Base-by-base conservation (phyloP, 2,797 vertebrate species). In the Pangasius mekongensis region DNA sequence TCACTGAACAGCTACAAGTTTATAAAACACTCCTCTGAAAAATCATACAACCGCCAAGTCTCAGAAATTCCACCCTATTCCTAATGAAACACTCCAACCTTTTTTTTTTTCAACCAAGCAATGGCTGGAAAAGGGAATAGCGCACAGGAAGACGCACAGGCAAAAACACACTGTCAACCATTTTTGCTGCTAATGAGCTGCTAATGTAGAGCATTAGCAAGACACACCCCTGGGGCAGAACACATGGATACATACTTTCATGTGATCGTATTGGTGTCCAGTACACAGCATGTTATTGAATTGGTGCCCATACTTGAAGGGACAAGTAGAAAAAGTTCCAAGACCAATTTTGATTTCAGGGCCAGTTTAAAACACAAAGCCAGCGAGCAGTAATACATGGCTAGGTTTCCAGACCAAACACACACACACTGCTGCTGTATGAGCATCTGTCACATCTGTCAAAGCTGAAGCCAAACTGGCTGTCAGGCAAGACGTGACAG, bases 391-490 rank as follows among this genome's bases (percentile, higher is more conserved):
- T 16, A 64, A 76, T 20, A 39, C 16, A 36, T 33, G 22, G 43
- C 13, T 36, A 1, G 73, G 36, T 30, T 80, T 80, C 52, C 33
- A n/a, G 22, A 64, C 49, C 58, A 14, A 22, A 73, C 6, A 8
- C 73, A 9, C 58, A 36, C 39, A 56, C 62, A 14, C 60, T 54
- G 20, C 74, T 60, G 52, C 33, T 47, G 33, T 24, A 77, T 67
- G 33, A 80, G 33, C 49, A 85, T 49, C 62, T 67, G 85, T 86
- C 85, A 39, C 62, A 27, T 58, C 86, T 52, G 76, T 60, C 52
- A 85, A 5, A 88, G 71, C 52, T 49, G 52, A 69, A 69, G 74
- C 62, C 71, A 24, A 85, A 84, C 43, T 77, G 82, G 18, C 54
- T 27, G 83, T 49, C 74, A 76, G 62, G 56, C 58, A 84, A 33